Conservation (phyloP, 2,888 invertebrate species). For the Hirtodrosophila histrioides region DNA sequence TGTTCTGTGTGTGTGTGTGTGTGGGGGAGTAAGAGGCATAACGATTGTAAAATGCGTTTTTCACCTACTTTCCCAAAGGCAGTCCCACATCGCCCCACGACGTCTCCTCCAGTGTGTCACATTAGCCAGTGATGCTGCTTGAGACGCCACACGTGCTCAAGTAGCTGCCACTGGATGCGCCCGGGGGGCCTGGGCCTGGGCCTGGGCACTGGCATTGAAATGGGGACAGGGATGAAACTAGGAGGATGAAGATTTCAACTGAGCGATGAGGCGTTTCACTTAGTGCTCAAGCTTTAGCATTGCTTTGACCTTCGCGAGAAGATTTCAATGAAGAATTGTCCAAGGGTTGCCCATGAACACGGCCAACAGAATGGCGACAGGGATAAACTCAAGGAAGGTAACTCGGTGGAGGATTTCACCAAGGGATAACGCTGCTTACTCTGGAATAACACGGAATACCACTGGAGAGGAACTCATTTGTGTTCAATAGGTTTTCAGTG, state of each 20-base stretch:
- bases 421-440: too few relatives aligned
- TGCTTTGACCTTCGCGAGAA: conserved; percentile 37
- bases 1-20: conserved; percentile 11
- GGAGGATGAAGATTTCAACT: too few relatives aligned
- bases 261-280: neutral
- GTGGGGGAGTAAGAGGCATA: conserved; percentile 8
- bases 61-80: conserved; percentile 63
- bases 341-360: neutral
- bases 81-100: neutral
- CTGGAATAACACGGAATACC: too few relatives aligned
- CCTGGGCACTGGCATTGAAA: conserved; percentile 36
- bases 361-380: neutral
- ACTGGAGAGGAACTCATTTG: too few relatives aligned
- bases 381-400: too few relatives aligned
- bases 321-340: neutral
- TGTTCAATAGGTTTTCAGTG: too few relatives aligned
- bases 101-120: conserved; percentile 32
- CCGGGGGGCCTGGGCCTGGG: too few relatives aligned
- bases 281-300: conserved; percentile 11
- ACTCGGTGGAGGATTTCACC: too few relatives aligned
- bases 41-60: conserved; percentile 60
- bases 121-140: conserved; percentile 53
- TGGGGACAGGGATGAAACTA: conserved; percentile 22
- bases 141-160: conserved; percentile 76
- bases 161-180: conserved; percentile 45